Evolutionary conservation across 2,797 vertebrate genomes (phyloP).

Genomic region (Cuculus canorus): DNA sequence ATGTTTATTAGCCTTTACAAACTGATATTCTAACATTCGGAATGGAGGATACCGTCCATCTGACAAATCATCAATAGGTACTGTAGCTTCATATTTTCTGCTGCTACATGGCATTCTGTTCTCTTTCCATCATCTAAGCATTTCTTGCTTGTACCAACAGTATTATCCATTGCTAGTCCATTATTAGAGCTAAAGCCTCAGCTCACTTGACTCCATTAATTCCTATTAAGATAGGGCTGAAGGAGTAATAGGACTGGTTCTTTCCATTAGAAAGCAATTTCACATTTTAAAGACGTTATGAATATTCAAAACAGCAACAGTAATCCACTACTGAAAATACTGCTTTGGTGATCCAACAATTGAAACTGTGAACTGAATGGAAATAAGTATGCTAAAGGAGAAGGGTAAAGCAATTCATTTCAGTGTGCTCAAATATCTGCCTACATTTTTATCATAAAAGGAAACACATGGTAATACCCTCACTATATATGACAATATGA

Average conservation of each 20-base stretch:
- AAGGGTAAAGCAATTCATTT: neutral
- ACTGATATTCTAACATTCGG: neutral
- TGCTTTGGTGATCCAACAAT: neutral
- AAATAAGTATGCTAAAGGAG: neutral
- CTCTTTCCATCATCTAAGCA: neutral
- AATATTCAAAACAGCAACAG: neutral
- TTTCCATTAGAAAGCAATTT: neutral
- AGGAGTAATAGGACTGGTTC: neutral
- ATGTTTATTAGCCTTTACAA: neutral
- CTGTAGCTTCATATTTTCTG: neutral
- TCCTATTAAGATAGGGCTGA: neutral
- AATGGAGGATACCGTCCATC: neutral
- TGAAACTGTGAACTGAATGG: neutral
- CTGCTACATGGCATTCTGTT: neutral
- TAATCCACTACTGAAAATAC: neutral
- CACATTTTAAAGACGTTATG: neutral
- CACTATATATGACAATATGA: neutral
- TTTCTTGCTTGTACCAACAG: neutral
- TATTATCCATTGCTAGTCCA: neutral
- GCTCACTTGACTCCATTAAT: neutral
- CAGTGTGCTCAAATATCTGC: neutral
- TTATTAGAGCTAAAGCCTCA: neutral
- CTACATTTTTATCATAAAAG: neutral
- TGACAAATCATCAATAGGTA: neutral
- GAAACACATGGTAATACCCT: neutral